These are phyloP conservation scores for Pteropus alecto DNA, from an alignment of 2,113 vertebrate species.

Conservation along the genomic window DNA sequence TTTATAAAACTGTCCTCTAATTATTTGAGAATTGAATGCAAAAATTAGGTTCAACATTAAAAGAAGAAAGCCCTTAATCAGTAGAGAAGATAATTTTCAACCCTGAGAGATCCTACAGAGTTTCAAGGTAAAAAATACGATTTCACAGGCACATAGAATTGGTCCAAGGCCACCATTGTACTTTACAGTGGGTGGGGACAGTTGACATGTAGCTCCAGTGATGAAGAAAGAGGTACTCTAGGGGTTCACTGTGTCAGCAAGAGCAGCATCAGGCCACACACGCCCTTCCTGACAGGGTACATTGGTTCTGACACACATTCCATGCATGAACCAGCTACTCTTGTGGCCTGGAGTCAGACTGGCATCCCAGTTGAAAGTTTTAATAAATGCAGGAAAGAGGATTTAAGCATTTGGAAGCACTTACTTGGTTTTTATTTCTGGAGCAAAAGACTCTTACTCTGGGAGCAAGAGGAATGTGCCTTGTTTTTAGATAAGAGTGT, in stretches of 20 bases:
- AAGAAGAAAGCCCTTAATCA: background rate
- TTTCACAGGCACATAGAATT: background rate
- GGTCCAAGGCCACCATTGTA: background rate
- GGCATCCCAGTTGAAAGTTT: background rate
- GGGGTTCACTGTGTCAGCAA: background rate
- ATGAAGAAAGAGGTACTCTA: background rate
- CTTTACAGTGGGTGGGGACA: background rate
- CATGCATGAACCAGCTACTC: background rate
- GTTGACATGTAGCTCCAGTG: background rate
- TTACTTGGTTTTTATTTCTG: background rate
- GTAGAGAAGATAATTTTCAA: background rate
- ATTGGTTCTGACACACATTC: background rate
- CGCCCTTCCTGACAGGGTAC: background rate
- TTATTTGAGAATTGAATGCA: background rate
- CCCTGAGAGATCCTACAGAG: background rate
- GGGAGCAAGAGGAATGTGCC: background rate
- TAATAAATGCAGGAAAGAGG: background rate
- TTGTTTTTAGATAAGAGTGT: background rate
- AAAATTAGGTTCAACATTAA: background rate
- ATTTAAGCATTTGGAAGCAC: conserved; percentile 20
- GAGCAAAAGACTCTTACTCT: background rate
- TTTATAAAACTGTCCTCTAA: background rate
- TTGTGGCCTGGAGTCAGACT: background rate
- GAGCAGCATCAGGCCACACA: background rate
- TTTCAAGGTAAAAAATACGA: background rate